Evolutionary conservation across 2,113 vertebrate species (phyloP).

Genomic region (Pseudonaja textilis): DNA sequence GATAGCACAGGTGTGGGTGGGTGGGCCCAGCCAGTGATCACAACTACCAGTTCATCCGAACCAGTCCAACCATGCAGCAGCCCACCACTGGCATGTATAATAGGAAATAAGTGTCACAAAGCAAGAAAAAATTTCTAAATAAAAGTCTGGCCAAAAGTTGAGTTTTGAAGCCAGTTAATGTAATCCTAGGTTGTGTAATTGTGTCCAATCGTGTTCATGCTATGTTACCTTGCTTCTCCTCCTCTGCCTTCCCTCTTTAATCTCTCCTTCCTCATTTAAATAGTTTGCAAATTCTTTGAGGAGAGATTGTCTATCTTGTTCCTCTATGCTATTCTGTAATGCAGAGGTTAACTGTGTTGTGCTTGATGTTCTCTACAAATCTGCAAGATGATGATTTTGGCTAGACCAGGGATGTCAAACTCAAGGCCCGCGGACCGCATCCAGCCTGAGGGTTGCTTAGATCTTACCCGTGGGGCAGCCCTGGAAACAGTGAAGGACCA

Average conservation of each 20-base stretch:
- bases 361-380: not conserved
- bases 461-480: too few relatives aligned
- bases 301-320: not conserved
- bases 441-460: too few relatives aligned
- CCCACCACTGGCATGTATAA: not conserved
- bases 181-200: not conserved
- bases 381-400: not conserved
- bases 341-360: not conserved
- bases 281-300: not conserved
- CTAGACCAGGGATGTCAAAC: too few relatives aligned
- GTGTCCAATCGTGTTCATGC: not conserved
- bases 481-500: too few relatives aligned
- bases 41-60: too few relatives aligned
- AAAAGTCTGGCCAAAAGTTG: not conserved
- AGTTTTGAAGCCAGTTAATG: not conserved
- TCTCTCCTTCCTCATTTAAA: not conserved
- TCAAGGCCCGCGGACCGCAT: too few relatives aligned
- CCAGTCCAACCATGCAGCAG: too few relatives aligned
- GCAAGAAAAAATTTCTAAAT: not conserved
- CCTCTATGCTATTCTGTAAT: not conserved
- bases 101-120: not conserved
- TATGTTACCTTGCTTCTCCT: not conserved
- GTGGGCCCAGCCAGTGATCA: too few relatives aligned
- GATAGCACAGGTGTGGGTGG: too few relatives aligned
- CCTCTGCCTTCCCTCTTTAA: not conserved